Evolutionary conservation across 2,113 vertebrate genomes (phyloP).

Genomic region (Anseranas semipalmata): DNA sequence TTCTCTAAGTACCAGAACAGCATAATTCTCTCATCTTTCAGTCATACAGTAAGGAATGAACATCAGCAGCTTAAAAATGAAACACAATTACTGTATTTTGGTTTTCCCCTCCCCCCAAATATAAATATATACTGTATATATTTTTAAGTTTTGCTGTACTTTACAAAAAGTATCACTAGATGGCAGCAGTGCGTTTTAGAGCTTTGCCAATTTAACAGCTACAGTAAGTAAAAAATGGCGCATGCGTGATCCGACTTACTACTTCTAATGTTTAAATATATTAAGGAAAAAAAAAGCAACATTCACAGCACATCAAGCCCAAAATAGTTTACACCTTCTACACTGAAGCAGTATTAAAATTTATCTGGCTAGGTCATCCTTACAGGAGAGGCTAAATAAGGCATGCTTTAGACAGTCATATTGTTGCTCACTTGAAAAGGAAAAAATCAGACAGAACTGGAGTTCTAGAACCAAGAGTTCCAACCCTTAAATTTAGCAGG

Average conservation of each 20-base stretch:
- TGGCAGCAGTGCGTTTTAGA: constrained; percentile 79
- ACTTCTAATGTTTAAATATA: constrained; percentile 72
- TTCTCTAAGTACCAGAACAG: constrained; percentile 65
- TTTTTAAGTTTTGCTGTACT: constrained; percentile 79
- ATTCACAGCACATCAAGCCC: constrained; percentile 95
- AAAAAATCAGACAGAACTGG: constrained; percentile 66
- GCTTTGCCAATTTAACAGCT: constrained; percentile 79
- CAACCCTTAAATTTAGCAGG: constrained; percentile 80
- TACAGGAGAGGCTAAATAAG: constrained; percentile 92
- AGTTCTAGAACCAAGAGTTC: constrained; percentile 78
- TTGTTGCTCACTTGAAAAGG: constrained; percentile 85
- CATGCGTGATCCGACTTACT: constrained; percentile 76
- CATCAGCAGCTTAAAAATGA: constrained; percentile 82
- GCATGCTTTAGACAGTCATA: constrained; percentile 97
- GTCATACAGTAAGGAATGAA: constrained; percentile 79
- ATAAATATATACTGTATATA: constrained; percentile 86
- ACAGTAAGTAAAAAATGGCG: constrained; percentile 79
- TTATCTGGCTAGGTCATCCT: constrained; percentile 87
- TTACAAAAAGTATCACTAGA: constrained; percentile 82
- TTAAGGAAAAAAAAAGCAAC: constrained; percentile 79
- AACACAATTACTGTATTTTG: constrained; percentile 76
- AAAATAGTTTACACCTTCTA: constrained; percentile 91
- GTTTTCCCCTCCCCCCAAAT: constrained; percentile 74
- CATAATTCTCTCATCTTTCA: constrained; percentile 69
- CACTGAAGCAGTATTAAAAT: constrained; percentile 85